Evolutionary conservation across 2,797 vertebrate species (phyloP).

Genomic region (Phrynocephalus vlangalii): DNA sequence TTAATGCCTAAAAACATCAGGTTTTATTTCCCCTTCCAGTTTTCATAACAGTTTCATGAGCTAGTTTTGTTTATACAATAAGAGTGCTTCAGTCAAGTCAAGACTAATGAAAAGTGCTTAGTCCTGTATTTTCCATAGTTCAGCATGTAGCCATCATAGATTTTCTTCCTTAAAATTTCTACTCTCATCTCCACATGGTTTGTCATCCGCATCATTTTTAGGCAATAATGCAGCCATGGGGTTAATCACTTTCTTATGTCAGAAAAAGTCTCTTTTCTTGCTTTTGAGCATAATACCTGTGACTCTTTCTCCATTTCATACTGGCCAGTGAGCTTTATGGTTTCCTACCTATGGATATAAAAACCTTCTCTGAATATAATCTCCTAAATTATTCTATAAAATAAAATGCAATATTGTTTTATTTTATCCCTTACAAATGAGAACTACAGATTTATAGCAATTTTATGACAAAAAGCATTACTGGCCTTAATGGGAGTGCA

Average conservation of each 20-base stretch:
- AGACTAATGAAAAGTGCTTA: background rate
- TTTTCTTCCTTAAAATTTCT: background rate
- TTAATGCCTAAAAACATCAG: background rate
- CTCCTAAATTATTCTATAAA: background rate
- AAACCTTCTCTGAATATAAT: background rate
- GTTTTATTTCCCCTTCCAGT: background rate
- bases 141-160: background rate
- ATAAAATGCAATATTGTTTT: background rate
- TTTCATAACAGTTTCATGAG: background rate
- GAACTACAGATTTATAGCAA: background rate
- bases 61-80: background rate
- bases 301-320: background rate
- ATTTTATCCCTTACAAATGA: background rate
- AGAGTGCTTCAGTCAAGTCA: background rate
- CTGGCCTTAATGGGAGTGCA: too few relatives aligned
- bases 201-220: too few relatives aligned
- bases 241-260: background rate
- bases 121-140: background rate
- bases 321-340: background rate
- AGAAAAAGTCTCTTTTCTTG: too few relatives aligned
- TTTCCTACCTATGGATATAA: background rate
- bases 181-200: background rate
- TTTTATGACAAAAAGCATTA: background rate
- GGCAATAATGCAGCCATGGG: background rate
- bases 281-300: background rate